These are phyloP conservation scores for Nanorana parkeri DNA, from an alignment of 2,113 vertebrate genomes.

Conservation along the genomic window DNA sequence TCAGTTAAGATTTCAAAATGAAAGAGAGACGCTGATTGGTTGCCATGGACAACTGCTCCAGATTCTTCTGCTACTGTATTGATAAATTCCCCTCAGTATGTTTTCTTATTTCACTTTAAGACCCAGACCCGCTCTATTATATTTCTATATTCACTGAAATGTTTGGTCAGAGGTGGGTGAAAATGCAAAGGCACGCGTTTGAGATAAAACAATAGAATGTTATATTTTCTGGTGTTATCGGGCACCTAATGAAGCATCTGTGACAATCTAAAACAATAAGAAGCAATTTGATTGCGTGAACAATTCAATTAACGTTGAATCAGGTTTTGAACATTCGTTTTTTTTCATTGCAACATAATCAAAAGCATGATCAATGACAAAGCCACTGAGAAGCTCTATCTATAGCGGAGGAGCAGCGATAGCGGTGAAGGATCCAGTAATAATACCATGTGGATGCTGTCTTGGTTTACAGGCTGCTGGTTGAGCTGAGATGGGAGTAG, in stretches of 20 bases:
- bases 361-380: neutral
- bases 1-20: too few species aligned
- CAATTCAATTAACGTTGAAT: neutral
- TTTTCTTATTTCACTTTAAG: too few species aligned
- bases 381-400: conserved; percentile 18
- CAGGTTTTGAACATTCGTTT: neutral
- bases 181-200: too few species aligned
- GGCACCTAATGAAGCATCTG: too few species aligned
- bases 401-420: neutral
- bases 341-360: neutral
- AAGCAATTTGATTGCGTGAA: neutral
- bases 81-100: too few species aligned
- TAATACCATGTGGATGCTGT: conserved; percentile 60
- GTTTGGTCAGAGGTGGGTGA: too few species aligned
- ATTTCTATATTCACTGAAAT: too few species aligned
- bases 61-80: too few species aligned
- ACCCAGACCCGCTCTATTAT: too few species aligned
- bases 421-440: neutral
- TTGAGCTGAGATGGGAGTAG: conserved; percentile 40
- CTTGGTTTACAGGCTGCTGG: conserved; percentile 46
- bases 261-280: neutral
- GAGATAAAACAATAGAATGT: neutral
- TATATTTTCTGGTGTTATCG: conserved; percentile 24
- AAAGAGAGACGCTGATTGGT: too few species aligned
- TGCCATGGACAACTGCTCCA: too few species aligned